phyloP scores from a whole-genome alignment of 1,140 invertebrate genomes.

The Drosophila sulfurigaster region DNA sequence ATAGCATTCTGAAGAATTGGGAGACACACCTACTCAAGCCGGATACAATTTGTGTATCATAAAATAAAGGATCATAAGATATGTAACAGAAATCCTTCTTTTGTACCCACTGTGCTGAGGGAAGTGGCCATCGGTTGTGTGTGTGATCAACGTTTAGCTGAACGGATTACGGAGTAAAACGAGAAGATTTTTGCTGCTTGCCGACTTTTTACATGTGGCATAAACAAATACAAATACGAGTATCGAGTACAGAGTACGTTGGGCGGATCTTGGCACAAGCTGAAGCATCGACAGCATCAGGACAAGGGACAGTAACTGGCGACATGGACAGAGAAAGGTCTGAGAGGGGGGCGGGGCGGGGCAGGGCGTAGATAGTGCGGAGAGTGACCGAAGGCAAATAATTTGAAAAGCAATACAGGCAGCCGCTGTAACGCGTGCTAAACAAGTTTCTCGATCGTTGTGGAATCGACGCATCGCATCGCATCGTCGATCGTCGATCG shows the following conservation, averaged over 20 bases:
- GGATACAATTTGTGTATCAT: too few relatives aligned
- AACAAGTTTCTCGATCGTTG: conserved; percentile 76
- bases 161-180: conserved; percentile 61
- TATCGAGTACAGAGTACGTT: background rate
- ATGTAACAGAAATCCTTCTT: too few relatives aligned
- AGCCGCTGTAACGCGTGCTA: conserved; percentile 82
- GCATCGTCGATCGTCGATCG: conserved; percentile 43
- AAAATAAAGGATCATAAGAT: too few relatives aligned
- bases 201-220: conserved; percentile 58
- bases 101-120: too few relatives aligned
- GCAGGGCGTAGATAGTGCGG: background rate
- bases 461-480: conserved; percentile 4
- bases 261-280: background rate
- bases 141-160: conserved; percentile 65
- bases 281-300: background rate
- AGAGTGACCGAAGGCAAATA: conserved; percentile 72
- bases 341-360: background rate
- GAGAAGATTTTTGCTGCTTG: conserved; percentile 38
- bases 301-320: background rate
- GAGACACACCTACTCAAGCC: too few relatives aligned
- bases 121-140: conserved; percentile 23
- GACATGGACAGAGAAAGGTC: background rate
- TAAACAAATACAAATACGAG: conserved; percentile 71
- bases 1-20: too few relatives aligned
- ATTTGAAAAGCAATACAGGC: conserved; percentile 79